Conservation (phyloP, 2,797 vertebrate species). For the Miichthys miiuy region DNA sequence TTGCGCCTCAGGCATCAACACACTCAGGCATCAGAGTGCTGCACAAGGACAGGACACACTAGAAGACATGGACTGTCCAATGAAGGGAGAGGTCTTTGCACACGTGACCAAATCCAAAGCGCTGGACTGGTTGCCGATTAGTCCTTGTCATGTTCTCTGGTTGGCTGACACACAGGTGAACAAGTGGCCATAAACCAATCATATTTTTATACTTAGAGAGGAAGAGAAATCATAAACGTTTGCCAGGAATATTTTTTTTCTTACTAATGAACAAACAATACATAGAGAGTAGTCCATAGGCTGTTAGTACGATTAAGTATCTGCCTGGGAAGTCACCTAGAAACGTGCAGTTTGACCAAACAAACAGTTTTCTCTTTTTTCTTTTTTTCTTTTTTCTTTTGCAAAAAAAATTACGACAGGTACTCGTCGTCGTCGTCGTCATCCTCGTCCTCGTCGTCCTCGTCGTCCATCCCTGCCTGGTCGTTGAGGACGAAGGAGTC, state of each 20-base stretch:
- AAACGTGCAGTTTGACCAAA: slow-evolving; percentile 89
- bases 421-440: slow-evolving; percentile 92
- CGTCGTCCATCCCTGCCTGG: slow-evolving; percentile 86
- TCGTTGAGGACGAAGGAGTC: slow-evolving; percentile 88
- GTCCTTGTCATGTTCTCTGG: slow-evolving; percentile 66
- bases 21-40: slow-evolving; percentile 71
- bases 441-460: slow-evolving; percentile 90
- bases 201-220: slow-evolving; percentile 77
- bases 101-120: slow-evolving; percentile 72
- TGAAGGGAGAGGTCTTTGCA: slow-evolving; percentile 72
- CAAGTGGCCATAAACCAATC: slow-evolving; percentile 65
- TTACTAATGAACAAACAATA: slow-evolving; percentile 92
- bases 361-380: slow-evolving; percentile 75
- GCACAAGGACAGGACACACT: slow-evolving; percentile 75
- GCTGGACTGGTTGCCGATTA: slow-evolving; percentile 48
- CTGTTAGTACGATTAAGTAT: slow-evolving; percentile 87
- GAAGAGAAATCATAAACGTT: slow-evolving; percentile 85
- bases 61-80: slow-evolving; percentile 73
- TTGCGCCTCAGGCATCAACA: slow-evolving; percentile 73
- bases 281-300: slow-evolving; percentile 88
- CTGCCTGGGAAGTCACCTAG: slow-evolving; percentile 86
- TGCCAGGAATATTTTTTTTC: slow-evolving; percentile 80
- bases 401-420: slow-evolving; percentile 84
- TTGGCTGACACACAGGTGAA: slow-evolving; percentile 67
- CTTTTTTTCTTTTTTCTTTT: slow-evolving; percentile 52